Evolutionary conservation across 2,797 vertebrate species (phyloP).

Genomic region (Setipinna tenuifilis): DNA sequence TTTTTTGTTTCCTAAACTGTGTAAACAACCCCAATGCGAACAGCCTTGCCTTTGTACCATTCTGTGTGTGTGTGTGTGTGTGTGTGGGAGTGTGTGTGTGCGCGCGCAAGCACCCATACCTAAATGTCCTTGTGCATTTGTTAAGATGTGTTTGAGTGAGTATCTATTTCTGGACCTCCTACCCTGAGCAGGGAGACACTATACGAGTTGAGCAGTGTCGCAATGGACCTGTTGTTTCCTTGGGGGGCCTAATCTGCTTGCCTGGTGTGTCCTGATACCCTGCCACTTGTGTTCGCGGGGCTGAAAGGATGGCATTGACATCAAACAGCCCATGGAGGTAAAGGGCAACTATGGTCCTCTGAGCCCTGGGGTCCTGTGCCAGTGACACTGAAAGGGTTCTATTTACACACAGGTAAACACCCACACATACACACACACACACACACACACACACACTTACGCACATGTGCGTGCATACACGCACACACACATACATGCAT

Average conservation of each 20-base stretch:
- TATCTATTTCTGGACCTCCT: not conserved
- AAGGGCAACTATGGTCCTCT: not conserved
- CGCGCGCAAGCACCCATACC: not conserved
- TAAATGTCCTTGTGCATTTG: not conserved
- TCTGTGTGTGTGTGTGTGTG: too few relatives aligned
- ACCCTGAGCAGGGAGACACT: not conserved
- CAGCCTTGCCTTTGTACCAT: too few relatives aligned
- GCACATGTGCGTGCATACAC: conserved; percentile 74
- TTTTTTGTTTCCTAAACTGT: not conserved
- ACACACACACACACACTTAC: conserved; percentile 22
- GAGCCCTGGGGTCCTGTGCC: not conserved
- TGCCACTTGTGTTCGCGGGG: not conserved
- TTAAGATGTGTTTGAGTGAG: not conserved
- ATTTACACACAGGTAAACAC: conserved; percentile 15
- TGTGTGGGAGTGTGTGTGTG: too few relatives aligned
- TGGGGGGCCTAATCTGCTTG: not conserved
- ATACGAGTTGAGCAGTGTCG: not conserved
- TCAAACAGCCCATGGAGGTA: not conserved
- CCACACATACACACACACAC: too few relatives aligned
- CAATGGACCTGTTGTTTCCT: not conserved
- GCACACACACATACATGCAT: conserved; percentile 56
- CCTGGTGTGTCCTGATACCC: not conserved
- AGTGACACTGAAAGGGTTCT: not conserved
- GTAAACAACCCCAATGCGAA: not conserved
- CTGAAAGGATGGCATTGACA: conserved; percentile 11